These are phyloP conservation scores for Cotesia congregata DNA, from an alignment of 2,888 invertebrate genomes.

Conservation along the genomic window DNA sequence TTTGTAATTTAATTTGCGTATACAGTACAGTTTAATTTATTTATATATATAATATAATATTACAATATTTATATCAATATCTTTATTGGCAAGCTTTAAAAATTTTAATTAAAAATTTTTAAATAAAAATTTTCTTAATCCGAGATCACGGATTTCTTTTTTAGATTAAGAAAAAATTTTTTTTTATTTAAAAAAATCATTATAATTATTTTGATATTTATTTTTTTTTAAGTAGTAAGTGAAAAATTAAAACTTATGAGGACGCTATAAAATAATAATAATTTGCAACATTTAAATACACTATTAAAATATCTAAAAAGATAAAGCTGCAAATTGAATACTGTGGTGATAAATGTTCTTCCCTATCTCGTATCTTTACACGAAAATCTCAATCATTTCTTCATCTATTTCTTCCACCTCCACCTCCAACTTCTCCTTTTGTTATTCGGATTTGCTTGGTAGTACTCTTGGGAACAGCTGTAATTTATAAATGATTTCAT, in stretches of 20 bases:
- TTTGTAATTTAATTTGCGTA: constrained; percentile 16
- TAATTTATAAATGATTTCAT: constrained; percentile 50
- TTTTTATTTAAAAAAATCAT: constrained; percentile 40
- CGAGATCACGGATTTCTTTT: constrained; percentile 47
- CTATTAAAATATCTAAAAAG: constrained; percentile 59
- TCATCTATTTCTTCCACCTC: not conserved
- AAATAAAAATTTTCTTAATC: constrained; percentile 57
- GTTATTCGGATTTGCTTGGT: constrained; percentile 67
- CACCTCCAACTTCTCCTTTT: constrained; percentile 24
- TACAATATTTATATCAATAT: constrained; percentile 40
- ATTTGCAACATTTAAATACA: constrained; percentile 51
- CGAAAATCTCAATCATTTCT: constrained; percentile 36
- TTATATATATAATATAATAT: constrained; percentile 26
- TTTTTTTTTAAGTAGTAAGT: constrained; percentile 4
- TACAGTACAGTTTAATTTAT: too few relatives aligned
- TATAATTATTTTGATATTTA: not conserved
- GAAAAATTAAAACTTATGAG: constrained; percentile 37
- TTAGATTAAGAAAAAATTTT: constrained; percentile 60
- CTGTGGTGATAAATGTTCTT: constrained; percentile 66
- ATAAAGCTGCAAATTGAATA: constrained; percentile 69
- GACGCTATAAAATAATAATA: constrained; percentile 58
- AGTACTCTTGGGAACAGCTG: constrained; percentile 73
- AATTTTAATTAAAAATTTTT: constrained; percentile 47
- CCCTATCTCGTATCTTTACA: constrained; percentile 52
- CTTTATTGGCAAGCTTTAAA: constrained; percentile 62